These are phyloP conservation scores for Zelleria hepariella DNA, from an alignment of 2,888 invertebrate species.

Conservation along the genomic window DNA sequence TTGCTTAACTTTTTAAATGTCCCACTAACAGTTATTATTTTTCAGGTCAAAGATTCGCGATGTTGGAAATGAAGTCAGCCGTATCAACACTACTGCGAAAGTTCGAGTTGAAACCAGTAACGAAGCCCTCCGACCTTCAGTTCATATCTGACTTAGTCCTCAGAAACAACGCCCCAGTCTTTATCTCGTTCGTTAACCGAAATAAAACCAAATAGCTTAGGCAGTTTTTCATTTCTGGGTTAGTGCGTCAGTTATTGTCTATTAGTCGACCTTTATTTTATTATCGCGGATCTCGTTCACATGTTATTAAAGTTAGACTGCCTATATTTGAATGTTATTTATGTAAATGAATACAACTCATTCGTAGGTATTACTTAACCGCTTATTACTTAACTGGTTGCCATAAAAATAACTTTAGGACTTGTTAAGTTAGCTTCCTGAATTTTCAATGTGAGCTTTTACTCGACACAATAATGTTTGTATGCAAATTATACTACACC, in stretches of 20 bases:
- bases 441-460: no score
- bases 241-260: neutral
- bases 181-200: slow-evolving; percentile 32
- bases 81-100: slow-evolving; percentile 59
- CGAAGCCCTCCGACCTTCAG: slow-evolving; percentile 43
- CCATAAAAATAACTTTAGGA: no score
- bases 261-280: no score
- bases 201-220: slow-evolving; percentile 1
- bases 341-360: no score
- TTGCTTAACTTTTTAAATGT: no score
- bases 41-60: slow-evolving; percentile 72
- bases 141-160: slow-evolving; percentile 43
- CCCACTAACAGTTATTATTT: slow-evolving; percentile 9
- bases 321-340: no score
- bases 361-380: no score
- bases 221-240: neutral
- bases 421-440: no score
- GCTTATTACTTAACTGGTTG: no score
- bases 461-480: neutral
- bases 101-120: slow-evolving; percentile 54
- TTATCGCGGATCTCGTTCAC: no score
- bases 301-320: no score
- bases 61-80: slow-evolving; percentile 69
- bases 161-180: slow-evolving; percentile 39
- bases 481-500: neutral